Conservation (phyloP, 2,888 invertebrate species). For the Taenaris catops region DNA sequence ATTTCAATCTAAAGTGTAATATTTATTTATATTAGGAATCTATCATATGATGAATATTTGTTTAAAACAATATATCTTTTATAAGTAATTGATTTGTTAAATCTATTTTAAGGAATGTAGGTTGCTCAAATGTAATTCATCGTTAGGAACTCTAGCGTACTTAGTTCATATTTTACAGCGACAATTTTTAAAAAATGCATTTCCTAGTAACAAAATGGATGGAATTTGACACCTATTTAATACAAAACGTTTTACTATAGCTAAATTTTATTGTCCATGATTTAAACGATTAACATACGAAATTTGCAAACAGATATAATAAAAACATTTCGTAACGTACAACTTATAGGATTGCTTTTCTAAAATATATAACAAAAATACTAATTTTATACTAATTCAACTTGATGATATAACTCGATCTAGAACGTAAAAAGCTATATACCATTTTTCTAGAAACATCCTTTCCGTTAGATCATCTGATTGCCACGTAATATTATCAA, state of each 20-base stretch:
- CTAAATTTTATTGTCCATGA: constrained; percentile 44
- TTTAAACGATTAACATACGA: constrained; percentile 9
- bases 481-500: too few relatives aligned
- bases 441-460: too few relatives aligned
- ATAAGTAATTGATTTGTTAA: too few relatives aligned
- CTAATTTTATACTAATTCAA: too few relatives aligned
- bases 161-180: constrained; percentile 21
- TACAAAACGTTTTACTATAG: constrained; percentile 29
- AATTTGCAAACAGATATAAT: not conserved
- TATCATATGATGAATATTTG: too few relatives aligned
- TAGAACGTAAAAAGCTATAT: too few relatives aligned
- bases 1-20: constrained; percentile 1
- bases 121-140: too few relatives aligned
- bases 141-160: constrained; percentile 17
- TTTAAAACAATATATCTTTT: too few relatives aligned
- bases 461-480: too few relatives aligned
- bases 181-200: constrained; percentile 14
- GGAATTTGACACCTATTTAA: constrained; percentile 42
- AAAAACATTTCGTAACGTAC: not conserved
- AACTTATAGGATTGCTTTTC: not conserved
- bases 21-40: too few relatives aligned
- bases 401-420: too few relatives aligned
- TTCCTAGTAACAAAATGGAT: constrained; percentile 36
- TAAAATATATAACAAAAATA: not conserved
- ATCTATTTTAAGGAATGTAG: too few relatives aligned